Percentiles rank a stretch among this genome's conserved stretches.
Evolutionary conservation across 2,113 vertebrate species (phyloP).

Genomic region (Leucosticte australis): DNA sequence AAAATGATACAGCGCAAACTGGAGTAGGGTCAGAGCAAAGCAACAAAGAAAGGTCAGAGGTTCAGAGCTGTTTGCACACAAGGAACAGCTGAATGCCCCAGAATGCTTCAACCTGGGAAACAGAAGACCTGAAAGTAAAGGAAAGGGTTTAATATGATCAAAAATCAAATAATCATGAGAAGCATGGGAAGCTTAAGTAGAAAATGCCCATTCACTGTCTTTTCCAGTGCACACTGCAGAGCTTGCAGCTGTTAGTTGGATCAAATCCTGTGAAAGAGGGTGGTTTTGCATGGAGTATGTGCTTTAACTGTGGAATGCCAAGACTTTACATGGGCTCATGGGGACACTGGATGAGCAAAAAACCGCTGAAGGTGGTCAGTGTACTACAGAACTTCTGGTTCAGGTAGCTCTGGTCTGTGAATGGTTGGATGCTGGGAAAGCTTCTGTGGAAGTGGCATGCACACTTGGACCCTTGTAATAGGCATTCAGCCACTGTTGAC

Average conservation of each 20-base stretch:
- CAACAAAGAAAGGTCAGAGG: background rate
- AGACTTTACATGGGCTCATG: background rate
- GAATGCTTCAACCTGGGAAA: background rate
- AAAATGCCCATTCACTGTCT: background rate
- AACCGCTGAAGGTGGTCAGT: background rate
- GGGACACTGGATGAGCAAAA: background rate
- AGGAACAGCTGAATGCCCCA: background rate
- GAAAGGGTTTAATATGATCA: background rate
- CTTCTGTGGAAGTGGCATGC: background rate
- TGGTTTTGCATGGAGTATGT: background rate
- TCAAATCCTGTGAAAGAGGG: background rate
- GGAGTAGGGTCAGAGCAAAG: conserved; percentile 2
- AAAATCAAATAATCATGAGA: background rate
- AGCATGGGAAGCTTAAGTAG: background rate
- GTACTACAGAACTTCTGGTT: background rate
- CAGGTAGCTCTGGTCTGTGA: background rate
- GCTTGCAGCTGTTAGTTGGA: rapidly evolving
- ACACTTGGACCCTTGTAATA: background rate
- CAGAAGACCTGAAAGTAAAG: background rate
- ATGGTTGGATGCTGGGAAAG: background rate
- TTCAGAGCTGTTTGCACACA: background rate
- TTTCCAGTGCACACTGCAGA: background rate
- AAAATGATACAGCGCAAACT: background rate
- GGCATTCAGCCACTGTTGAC: background rate
- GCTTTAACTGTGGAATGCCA: background rate